phyloP scores from a whole-genome alignment of 1,140 invertebrate genomes.

The Panulirus ornatus region DNA sequence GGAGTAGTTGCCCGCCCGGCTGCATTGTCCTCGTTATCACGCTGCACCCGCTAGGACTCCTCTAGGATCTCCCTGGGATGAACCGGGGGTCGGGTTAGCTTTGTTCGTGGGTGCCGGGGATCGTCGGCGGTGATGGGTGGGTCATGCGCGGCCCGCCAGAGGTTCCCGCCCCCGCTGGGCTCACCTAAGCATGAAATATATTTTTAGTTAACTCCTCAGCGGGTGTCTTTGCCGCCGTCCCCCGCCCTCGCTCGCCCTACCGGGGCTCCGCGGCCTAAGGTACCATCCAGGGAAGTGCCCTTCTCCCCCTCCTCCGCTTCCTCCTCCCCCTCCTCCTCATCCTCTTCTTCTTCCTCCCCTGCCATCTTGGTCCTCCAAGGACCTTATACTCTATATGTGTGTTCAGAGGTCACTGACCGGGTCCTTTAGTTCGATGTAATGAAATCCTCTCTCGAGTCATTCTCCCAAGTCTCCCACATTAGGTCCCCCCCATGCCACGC shows the following conservation, averaged over 20 bases:
- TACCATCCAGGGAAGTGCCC: no score
- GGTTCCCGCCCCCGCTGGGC: constrained; percentile 44
- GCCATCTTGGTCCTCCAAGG: neutral
- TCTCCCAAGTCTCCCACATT: neutral
- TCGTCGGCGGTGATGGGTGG: constrained; percentile 47
- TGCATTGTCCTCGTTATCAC: neutral
- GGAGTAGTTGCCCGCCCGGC: neutral
- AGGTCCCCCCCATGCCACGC: no score
- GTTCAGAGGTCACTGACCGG: no score
- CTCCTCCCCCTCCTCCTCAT: neutral
- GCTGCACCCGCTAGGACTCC: neutral
- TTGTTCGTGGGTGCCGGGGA: neutral
- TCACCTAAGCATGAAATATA: constrained; percentile 68
- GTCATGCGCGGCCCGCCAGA: constrained; percentile 49
- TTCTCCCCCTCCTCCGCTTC: constrained; percentile 13
- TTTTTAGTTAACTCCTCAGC: constrained; percentile 68
- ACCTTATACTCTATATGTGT: no score
- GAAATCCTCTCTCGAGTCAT: neutral
- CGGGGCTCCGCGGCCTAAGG: no score
- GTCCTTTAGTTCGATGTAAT: no score
- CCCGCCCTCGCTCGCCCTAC: neutral
- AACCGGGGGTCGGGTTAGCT: neutral
- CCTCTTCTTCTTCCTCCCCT: neutral
- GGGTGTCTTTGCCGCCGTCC: constrained; percentile 14
- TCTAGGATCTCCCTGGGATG: neutral